Conservation (phyloP, 2,113 vertebrate species). For the Thalassoma bifasciatum region DNA sequence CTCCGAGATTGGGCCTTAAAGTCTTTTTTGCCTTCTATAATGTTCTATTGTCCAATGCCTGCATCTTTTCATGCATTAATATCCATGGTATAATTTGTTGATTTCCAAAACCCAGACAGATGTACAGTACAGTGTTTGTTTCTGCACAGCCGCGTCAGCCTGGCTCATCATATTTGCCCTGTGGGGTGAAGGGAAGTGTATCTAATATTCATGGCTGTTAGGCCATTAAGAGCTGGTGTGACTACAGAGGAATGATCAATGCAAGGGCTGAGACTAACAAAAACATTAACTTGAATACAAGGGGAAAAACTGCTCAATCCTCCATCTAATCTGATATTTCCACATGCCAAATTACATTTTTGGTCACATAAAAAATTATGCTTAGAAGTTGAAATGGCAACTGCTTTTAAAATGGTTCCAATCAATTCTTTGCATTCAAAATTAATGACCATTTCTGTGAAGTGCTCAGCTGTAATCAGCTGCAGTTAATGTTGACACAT, state of each 20-base stretch:
- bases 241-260: constrained; percentile 72
- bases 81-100: constrained; percentile 9
- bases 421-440: too few relatives aligned
- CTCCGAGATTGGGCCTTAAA: background rate
- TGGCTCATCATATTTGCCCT: constrained; percentile 75
- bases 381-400: constrained; percentile 1
- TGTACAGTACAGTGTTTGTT: constrained; percentile 45
- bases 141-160: constrained; percentile 57
- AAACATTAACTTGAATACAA: constrained; percentile 50
- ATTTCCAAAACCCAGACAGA: constrained; percentile 33
- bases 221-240: constrained; percentile 80
- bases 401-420: background rate
- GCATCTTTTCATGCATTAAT: background rate
- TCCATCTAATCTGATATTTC: background rate
- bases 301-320: constrained; percentile 3
- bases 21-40: background rate
- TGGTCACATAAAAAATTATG: background rate
- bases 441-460: background rate
- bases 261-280: constrained; percentile 47
- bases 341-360: constrained; percentile 9
- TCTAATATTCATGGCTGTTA: constrained; percentile 85
- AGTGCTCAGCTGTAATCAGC: background rate
- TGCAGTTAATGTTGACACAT: background rate
- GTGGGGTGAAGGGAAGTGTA: constrained; percentile 78
- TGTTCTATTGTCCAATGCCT: background rate